Base-by-base conservation (phyloP, 2,888 invertebrate genomes). In the Onchidella celtica region DNA sequence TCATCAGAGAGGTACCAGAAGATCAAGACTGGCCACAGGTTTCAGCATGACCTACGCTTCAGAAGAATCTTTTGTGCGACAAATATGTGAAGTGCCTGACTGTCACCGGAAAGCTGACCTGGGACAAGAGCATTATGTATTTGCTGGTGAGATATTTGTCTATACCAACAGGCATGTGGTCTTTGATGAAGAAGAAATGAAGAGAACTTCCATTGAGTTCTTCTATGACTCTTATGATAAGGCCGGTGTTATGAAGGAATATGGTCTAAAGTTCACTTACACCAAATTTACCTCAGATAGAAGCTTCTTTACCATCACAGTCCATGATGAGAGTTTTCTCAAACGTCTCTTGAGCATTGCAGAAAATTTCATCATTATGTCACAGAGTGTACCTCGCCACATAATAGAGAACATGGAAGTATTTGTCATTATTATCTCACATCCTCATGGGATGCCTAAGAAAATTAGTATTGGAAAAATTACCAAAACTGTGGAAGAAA, bases 151-250 rank as follows among this genome's bases (percentile, higher is more conserved):
- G 9, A 6, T 61, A n/a, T 24, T 24, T 6, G n/a, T 61, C 61
- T 61, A 21, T 21, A 61, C 61, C 61, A 61, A 61, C 61, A 24
- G n/a, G 6, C 61, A 24, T 24, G 61, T 61, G 4, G 27, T 61
- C 61, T 61, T 61, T 24, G 61, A 61, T n/a, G 61, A 61, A n/a
- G 61, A 61, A n/a, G 61, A 61, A n/a, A 6, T 61, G n/a, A 21
- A 24, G 61, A 61, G n/a, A 24, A 61, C 61, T 9, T 6, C 6
- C 6, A n/a, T 61, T 4, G 61, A 61, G n/a, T 61, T 61, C n/a
- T 61, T 61, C 27, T 61, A 61, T n/a, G 61, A 61, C n/a, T 61
- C 61, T 14, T 6, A 24, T 24, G 27, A 61, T n/a, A 24, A 24
- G 6, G 61, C 27, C 6, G n/a, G n/a, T 61, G 21, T 61, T 21